Evolutionary conservation across 2,797 vertebrate species (phyloP), one percentile per base, ranked within the genome.

Genomic region (Podarcis lilfordi): DNA sequence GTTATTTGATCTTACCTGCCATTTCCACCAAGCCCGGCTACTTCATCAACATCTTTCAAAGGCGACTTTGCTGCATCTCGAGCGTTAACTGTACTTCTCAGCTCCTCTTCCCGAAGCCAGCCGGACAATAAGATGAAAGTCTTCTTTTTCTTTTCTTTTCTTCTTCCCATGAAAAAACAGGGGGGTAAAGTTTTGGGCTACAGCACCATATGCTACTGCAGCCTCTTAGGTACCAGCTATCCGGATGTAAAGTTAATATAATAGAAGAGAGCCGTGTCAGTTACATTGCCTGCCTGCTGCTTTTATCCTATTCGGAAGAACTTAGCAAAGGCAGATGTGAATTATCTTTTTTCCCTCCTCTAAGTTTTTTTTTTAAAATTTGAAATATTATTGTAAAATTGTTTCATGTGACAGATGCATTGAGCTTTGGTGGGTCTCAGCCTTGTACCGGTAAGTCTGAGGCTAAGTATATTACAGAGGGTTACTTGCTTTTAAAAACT

Each of bases 391-490:
- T 64, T 68, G 79, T 66, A 55, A 15, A 15, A 80, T 80, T 50
- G 7, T 72, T 82, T 92, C 87, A 87, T 81, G 90, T 9, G 83
- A 82, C 91, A 94, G 93, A 92, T 88, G 91, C 92, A 9, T 85
- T 79, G 74, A 93, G 71, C 61, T 0, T 0, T 89, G 93, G 86
- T 29, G 19, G 79, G 68, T 85, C 89, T 92, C 37, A 85, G 89
- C 83, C 90, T 84, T 7, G 79, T 0, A 77, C 40, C 17, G 92
- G 93, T 94, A 89, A 96, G 93, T 93, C 90, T 0, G 2, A 0
- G 80, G 90, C 69, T 19, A 75, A 64, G 0, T 15, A 29, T 50
- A 8, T 45, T 80, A 2, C 0, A 0, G 0, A 43, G 50, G 79
- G 1, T 88, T 77, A 81, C 9, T 83, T 80, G 81, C 77, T 1